Evolutionary conservation across 1,140 invertebrate species (phyloP).

Genomic region (Scaptomyza graminum): DNA sequence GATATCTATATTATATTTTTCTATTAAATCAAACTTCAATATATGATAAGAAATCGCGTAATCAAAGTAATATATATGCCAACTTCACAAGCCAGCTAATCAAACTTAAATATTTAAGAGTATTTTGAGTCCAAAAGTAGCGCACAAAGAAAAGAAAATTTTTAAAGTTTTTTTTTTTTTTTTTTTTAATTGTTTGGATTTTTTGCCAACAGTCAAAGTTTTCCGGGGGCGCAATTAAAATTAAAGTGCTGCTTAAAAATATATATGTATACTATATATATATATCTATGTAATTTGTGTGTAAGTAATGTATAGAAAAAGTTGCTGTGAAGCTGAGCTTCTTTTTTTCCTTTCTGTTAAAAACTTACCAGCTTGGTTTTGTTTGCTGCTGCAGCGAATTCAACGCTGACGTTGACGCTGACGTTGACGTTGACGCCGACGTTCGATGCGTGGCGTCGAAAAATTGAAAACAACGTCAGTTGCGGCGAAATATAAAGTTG

Average conservation of each 20-base stretch:
- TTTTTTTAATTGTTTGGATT: background rate
- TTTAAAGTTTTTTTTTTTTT: slow-evolving; percentile 1
- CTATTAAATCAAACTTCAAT: no score
- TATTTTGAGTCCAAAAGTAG: background rate
- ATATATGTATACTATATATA: slow-evolving; percentile 1
- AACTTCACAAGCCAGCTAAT: background rate
- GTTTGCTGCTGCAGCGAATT: slow-evolving; percentile 32
- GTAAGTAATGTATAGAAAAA: slow-evolving; percentile 24
- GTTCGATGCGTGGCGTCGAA: slow-evolving; percentile 4
- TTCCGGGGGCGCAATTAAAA: slow-evolving; percentile 39
- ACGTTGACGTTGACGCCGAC: slow-evolving; percentile 10
- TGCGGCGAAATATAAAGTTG: no score
- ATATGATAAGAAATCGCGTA: no score
- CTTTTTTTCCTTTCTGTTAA: background rate
- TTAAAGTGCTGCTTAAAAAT: slow-evolving; percentile 23
- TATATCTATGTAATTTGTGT: slow-evolving; percentile 1
- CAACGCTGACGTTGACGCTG: slow-evolving; percentile 18
- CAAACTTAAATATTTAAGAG: background rate
- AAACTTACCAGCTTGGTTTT: slow-evolving; percentile 43
- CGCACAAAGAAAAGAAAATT: slow-evolving; percentile 5
- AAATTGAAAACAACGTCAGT: slow-evolving; percentile 2
- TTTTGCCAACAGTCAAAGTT: slow-evolving; percentile 17
- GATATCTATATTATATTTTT: no score
- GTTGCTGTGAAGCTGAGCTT: background rate
- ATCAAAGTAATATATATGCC: no score